Conservation (phyloP, 92 coral and sea anemone genomes). For the Phenganax stokvisi region DNA sequence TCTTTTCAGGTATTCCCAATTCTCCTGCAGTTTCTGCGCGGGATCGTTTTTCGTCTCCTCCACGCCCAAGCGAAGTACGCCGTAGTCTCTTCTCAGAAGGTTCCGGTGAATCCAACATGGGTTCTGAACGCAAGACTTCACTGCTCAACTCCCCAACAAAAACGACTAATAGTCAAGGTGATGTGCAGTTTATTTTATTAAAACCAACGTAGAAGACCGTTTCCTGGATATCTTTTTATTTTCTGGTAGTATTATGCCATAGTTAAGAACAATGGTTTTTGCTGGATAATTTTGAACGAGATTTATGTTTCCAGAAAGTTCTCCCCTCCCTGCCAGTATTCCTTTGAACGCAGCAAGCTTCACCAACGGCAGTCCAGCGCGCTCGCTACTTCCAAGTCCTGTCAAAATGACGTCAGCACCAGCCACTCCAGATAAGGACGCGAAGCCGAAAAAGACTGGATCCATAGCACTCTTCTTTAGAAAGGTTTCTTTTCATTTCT, state of each 20-base stretch:
- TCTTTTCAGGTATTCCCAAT: slow-evolving; percentile 17
- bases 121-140: slow-evolving; percentile 9
- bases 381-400: slow-evolving; percentile 70
- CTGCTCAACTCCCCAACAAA: slow-evolving; percentile 39
- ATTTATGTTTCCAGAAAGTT: neutral
- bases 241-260: neutral
- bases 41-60: slow-evolving; percentile 73
- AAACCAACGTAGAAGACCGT: too few species aligned
- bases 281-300: neutral
- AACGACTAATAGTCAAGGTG: neutral
- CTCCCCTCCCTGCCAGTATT: slow-evolving; percentile 5
- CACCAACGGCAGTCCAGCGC: slow-evolving; percentile 17
- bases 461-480: slow-evolving; percentile 91
- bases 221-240: too few species aligned
- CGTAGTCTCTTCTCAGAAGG: slow-evolving; percentile 57
- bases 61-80: slow-evolving; percentile 66
- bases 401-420: slow-evolving; percentile 60
- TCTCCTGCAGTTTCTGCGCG: slow-evolving; percentile 60
- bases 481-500: slow-evolving; percentile 51
- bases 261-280: neutral
- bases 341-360: neutral
- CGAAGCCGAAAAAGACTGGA: slow-evolving; percentile 83
- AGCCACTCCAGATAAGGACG: slow-evolving; percentile 49
- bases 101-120: slow-evolving; percentile 5
- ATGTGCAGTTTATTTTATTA: neutral